Conservation (phyloP, 2,888 invertebrate species). For the Pyrrhosoma nymphula region DNA sequence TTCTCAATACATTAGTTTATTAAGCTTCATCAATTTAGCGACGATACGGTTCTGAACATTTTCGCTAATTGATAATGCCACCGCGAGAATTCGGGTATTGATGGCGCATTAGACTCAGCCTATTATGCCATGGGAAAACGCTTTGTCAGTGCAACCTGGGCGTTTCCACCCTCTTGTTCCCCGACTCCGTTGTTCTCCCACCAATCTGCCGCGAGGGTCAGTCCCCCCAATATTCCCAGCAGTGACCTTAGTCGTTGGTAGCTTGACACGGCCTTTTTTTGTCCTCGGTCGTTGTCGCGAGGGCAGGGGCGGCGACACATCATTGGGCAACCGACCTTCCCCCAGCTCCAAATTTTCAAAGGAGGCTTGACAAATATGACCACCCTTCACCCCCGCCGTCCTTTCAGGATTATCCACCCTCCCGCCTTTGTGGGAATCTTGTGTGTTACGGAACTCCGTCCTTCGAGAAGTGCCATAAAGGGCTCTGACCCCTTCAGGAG, state of each 20-base stretch:
- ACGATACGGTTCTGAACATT: no score
- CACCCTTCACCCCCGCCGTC: background rate
- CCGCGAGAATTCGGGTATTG: background rate
- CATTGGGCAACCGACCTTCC: no score
- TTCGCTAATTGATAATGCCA: background rate
- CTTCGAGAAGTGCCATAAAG: background rate
- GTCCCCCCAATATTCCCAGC: background rate
- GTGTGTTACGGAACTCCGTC: background rate
- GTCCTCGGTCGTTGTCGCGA: background rate
- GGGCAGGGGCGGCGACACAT: background rate
- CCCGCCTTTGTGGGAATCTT: background rate
- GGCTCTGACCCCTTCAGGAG: conserved; percentile 2
- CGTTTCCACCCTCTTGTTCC: background rate
- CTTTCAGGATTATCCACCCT: background rate
- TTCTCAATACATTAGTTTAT: no score
- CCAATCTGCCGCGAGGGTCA: background rate
- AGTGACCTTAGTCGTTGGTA: background rate
- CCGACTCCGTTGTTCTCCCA: background rate
- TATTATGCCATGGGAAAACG: background rate
- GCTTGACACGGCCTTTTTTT: background rate
- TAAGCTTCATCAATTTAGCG: no score
- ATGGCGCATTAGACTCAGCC: background rate
- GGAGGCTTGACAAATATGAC: background rate
- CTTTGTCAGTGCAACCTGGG: no score
- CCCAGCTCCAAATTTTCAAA: background rate